Evolutionary conservation across 2,113 vertebrate genomes (phyloP), one percentile per base, ranked within the genome.

Genomic region (Tyto alba): DNA sequence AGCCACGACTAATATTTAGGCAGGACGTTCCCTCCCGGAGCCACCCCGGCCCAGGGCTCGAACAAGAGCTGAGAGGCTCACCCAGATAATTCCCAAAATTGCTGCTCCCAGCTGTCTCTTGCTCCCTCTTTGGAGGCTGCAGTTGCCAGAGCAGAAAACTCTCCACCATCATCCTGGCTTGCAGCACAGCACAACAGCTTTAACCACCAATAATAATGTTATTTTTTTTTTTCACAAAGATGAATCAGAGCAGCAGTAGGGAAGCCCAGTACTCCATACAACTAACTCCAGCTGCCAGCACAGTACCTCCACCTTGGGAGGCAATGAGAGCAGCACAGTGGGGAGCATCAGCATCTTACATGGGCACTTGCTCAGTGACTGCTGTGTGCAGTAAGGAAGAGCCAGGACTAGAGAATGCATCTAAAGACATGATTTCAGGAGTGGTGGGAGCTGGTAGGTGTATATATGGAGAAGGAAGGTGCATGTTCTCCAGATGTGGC

Each of bases 371-470:
- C n/a, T 34, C 71, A 8, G 43, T 2, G 47, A 72, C 41, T 36
- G n/a, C 6, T 18, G 4, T 0, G 1, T 4, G 0, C 45, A 15
- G 32, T 5, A 6, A 47, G 38, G 6, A 63, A 11, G 3, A 55
- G 21, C 38, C 22, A 8, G 13, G 10, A n/a, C 5, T 43, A 2
- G 13, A 48, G 25, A 8, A 18, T 3, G 1, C 36, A 34, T 9
- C 55, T 43, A 41, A 47, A 30, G 7, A 41, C 15, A 15, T 1
- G 4, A 30, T 13, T 66, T 13, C 16, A 71, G 36, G 59, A 15
- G 10, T 40, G 30, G 7, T 56, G 43, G 45, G 45, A 83, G 53
- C 32, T 67, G 63, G 13, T 25, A 2, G 36, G 29, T 36, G 3
- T 17, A 38, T 0, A 20, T 3, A 22, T 1, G 27, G 0, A 17